Conservation (phyloP, 2,797 vertebrate species). For the Rhynchotus rufescens region DNA sequence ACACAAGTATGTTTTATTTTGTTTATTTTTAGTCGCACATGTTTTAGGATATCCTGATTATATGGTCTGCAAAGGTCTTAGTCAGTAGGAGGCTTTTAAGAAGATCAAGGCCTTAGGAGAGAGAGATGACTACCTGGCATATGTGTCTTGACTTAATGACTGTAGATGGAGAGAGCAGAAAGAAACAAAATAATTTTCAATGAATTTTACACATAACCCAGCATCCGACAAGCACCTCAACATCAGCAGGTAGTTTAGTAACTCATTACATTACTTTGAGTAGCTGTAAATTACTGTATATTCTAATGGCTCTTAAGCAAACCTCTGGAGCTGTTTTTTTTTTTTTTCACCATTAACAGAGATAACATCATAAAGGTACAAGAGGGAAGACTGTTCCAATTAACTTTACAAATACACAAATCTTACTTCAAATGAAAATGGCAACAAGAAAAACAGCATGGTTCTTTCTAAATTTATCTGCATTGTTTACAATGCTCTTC, state of each 20-base stretch:
- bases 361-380: background rate
- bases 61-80: background rate
- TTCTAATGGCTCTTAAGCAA: slow-evolving; percentile 25
- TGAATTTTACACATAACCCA: slow-evolving; percentile 33
- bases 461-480: background rate
- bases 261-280: background rate
- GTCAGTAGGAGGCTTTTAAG: background rate
- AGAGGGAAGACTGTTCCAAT: background rate
- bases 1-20: background rate
- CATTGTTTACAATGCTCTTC: background rate
- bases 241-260: slow-evolving; percentile 59
- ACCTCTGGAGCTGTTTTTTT: background rate
- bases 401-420: slow-evolving; percentile 15
- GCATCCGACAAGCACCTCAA: background rate
- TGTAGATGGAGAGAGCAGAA: background rate
- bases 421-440: background rate
- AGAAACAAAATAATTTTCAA: slow-evolving; percentile 34
- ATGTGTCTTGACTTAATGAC: background rate
- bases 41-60: background rate
- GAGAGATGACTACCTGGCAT: background rate
- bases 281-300: slow-evolving; percentile 30
- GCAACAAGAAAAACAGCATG: background rate
- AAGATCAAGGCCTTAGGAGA: background rate
- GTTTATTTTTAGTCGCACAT: background rate
- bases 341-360: background rate